Conservation (phyloP, 2,797 vertebrate genomes). For the Cynopterus sphinx region DNA sequence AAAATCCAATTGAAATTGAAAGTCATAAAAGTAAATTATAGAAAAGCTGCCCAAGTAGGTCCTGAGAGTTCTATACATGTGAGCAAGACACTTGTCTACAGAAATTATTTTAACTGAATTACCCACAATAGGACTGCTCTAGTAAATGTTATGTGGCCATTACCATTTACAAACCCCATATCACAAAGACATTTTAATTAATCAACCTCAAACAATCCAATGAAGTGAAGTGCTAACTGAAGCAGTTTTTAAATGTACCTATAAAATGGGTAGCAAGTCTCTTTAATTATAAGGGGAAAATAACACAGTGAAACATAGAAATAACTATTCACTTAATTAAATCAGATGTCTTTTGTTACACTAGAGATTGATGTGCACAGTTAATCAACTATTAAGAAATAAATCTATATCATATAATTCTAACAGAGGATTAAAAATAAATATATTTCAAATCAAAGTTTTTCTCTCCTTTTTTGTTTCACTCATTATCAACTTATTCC, state of each 20-base stretch:
- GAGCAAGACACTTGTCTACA: slow-evolving; percentile 27
- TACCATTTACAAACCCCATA: background rate
- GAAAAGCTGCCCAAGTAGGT: slow-evolving; percentile 66
- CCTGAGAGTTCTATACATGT: slow-evolving; percentile 41
- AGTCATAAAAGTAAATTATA: slow-evolving; percentile 81
- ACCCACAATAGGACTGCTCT: background rate
- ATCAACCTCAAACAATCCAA: background rate
- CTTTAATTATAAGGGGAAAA: background rate
- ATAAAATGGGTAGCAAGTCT: background rate
- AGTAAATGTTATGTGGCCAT: slow-evolving; percentile 27
- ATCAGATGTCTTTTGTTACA: background rate
- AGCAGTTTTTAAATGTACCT: slow-evolving; percentile 24
- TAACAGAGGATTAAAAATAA: background rate
- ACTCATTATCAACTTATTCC: background rate
- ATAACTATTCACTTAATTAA: background rate
- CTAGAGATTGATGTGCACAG: background rate
- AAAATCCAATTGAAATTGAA: slow-evolving; percentile 80
- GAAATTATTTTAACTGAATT: slow-evolving; percentile 48
- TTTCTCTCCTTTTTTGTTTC: background rate
- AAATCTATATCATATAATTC: background rate
- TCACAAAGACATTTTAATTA: slow-evolving; percentile 56
- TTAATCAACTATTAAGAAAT: background rate
- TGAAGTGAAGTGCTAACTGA: background rate
- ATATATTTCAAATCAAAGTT: background rate
- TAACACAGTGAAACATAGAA: background rate